Conservation (phyloP, 2,113 vertebrate species). For the Pterocles orientalis region DNA sequence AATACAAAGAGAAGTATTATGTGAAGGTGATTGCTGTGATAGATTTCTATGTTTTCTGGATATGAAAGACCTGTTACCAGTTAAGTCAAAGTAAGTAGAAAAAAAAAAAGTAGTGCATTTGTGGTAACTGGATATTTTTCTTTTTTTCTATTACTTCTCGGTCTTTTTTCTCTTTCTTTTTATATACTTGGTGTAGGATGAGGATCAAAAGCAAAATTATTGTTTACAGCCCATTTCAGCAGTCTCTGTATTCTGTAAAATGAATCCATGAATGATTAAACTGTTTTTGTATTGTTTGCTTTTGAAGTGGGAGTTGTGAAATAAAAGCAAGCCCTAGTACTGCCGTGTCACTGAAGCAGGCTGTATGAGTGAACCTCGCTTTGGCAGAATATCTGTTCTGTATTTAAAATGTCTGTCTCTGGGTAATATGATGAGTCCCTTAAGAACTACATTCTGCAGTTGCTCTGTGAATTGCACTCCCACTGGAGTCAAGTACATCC, state of each 20-base stretch:
- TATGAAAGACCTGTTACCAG: not conserved
- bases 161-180: not conserved
- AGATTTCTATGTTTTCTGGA: not conserved
- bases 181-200: not conserved
- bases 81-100: not conserved
- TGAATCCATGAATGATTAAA: conserved; percentile 9
- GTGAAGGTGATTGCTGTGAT: not conserved
- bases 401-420: not conserved
- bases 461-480: conserved; percentile 23
- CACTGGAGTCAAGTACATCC: not conserved
- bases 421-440: conserved; percentile 31
- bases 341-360: not conserved
- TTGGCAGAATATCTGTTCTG: not conserved
- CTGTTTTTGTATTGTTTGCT: not conserved
- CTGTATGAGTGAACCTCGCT: not conserved
- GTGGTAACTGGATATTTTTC: not conserved
- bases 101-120: not conserved
- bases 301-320: not conserved
- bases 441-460: not conserved
- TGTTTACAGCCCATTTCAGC: not conserved
- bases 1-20: not conserved
- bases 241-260: not conserved
- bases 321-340: not conserved
- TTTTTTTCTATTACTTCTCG: not conserved
- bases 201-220: not conserved